Conservation (phyloP, 2,113 vertebrate genomes). For the Condylura cristata region DNA sequence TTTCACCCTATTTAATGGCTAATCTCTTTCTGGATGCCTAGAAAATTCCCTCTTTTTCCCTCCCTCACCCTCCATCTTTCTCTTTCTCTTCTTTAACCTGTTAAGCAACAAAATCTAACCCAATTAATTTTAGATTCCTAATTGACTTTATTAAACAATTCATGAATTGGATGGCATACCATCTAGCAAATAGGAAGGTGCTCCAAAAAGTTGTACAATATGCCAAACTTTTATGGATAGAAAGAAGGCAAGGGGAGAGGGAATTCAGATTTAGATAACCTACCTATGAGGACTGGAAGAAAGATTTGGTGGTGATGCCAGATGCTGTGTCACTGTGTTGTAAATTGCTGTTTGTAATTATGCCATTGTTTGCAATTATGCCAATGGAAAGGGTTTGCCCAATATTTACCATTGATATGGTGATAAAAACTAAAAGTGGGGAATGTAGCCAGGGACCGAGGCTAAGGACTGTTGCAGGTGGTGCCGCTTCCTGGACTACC, state of each 20-base stretch:
- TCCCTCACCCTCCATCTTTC: background rate
- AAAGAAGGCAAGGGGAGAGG: background rate
- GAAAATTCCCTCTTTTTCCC: background rate
- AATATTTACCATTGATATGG: no score
- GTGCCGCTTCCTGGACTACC: no score
- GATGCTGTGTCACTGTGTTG: no score
- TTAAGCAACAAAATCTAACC: no score
- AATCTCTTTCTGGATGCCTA: background rate
- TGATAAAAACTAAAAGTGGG: no score
- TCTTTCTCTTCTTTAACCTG: background rate
- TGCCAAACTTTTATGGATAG: background rate
- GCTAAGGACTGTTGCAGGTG: no score
- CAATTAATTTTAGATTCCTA: no score
- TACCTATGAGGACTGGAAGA: background rate
- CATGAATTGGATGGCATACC: background rate
- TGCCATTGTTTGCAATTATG: no score
- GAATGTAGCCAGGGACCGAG: no score
- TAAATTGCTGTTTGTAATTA: no score
- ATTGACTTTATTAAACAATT: background rate
- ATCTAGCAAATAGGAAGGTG: background rate
- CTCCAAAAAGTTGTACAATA: background rate
- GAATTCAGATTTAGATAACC: background rate
- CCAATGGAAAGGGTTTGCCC: no score
- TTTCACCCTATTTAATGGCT: background rate
- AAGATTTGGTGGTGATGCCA: no score